A percentile compares a stretch with the other conserved stretches of the same genome.
Conservation (phyloP, 2,888 invertebrate genomes). For the Alsophila aescularia region DNA sequence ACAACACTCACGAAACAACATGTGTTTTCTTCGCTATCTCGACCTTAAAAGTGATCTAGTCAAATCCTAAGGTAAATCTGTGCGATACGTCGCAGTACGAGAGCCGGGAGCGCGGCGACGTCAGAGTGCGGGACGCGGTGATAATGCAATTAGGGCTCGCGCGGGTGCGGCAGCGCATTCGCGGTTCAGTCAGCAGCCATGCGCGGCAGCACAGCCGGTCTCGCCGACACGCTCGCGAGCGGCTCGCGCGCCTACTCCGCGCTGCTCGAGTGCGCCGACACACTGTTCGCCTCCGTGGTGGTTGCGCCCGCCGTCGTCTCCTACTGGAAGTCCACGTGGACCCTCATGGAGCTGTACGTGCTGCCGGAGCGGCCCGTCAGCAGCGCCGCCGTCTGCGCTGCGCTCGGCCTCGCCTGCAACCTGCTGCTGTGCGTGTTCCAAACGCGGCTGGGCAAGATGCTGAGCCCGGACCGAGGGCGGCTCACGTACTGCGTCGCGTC, state of each 20-base stretch:
- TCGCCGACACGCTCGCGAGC: slow-evolving; percentile 85
- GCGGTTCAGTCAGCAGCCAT: slow-evolving; percentile 70
- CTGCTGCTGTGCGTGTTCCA: slow-evolving; percentile 88
- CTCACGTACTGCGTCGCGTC: slow-evolving; percentile 88
- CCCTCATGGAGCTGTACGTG: slow-evolving; percentile 89
- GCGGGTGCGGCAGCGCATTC: slow-evolving; percentile 20
- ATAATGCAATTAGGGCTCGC: slow-evolving; percentile 75
- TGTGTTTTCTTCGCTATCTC: slow-evolving; percentile 19
- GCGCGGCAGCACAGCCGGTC: slow-evolving; percentile 88
- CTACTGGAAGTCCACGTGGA: slow-evolving; percentile 95
- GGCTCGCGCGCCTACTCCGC: slow-evolving; percentile 76
- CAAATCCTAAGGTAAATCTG: slow-evolving; percentile 27
- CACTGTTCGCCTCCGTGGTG: slow-evolving; percentile 88
- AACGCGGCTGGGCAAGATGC: slow-evolving; percentile 79
- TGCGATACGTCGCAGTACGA: slow-evolving; percentile 10
- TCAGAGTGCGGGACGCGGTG: slow-evolving; percentile 67
- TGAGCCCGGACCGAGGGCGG: slow-evolving; percentile 88
- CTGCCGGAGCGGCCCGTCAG: slow-evolving; percentile 84
- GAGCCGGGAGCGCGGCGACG: slow-evolving; percentile 39
- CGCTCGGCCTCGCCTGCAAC: slow-evolving; percentile 89
- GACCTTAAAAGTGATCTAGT: slow-evolving; percentile 23
- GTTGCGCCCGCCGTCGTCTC: slow-evolving; percentile 92
- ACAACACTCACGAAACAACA: slow-evolving; percentile 3
- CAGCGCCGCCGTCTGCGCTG: slow-evolving; percentile 88
- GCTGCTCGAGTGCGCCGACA: slow-evolving; percentile 88